Evolutionary conservation across 2,888 invertebrate species (phyloP), one percentile per base, ranked within the genome.

Genomic region (Pandemis heparana): DNA sequence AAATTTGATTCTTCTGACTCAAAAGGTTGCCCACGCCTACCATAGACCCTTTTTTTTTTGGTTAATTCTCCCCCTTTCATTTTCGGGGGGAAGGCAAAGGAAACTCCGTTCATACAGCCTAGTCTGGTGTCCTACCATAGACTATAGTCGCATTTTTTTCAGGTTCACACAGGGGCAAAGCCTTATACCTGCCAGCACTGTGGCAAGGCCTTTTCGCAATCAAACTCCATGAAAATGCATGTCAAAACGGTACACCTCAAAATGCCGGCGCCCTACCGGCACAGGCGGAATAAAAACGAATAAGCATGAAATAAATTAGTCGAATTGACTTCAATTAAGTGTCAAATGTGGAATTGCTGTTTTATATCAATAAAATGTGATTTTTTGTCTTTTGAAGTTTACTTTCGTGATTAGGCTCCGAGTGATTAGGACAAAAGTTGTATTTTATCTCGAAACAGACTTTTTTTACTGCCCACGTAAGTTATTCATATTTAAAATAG

Each of bases 211-310:
- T 93, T 93, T 79, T 87, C 92, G 0, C 93, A 93, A 56, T 92
- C 92, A 0, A 94, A 92, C 77, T 90, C 91, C 0, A 89, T 92
- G 89, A 93, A 92, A 70, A 79, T 89, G 0, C 92, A 92, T 69
- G 86, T 92, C 0, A 83, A 84, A 14, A 92, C 91, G 0, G 92
- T 92, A 0, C 85, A 86, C 51, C 77, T 92, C 0, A 91, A 91
- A 48, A 74, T 90, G 77, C 92, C 92, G 0, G 87, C 91, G 0
- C 91, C 91, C 0, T 92, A 92, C 78, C 64, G 70, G 0, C 75
- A 70, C 3, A 53, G 67, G 10, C 51, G 74, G 69, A 74, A 53
- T 53, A 69, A 70, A 16, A 18, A 62, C 0, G 70, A 74, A 43
- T 71, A 12, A 51, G 4, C 10, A 38, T 51, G 9, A 4, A 14